These are phyloP conservation scores for Brachylomia viminalis DNA, from an alignment of 2,888 invertebrate genomes.

Conservation along the genomic window DNA sequence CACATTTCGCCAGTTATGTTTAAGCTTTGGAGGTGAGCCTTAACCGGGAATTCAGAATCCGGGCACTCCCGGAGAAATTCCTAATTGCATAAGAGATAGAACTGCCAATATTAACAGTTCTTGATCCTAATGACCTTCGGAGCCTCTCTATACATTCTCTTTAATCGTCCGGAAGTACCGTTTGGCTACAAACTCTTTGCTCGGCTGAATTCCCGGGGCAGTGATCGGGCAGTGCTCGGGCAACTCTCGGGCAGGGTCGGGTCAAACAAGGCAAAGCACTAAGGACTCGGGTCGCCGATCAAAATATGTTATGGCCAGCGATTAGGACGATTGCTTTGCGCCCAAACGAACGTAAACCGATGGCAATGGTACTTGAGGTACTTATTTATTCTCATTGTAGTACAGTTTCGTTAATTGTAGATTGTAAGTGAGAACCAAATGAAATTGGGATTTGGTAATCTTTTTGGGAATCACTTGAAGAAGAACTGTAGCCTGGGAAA, in stretches of 20 bases:
- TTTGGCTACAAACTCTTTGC: slow-evolving; percentile 24
- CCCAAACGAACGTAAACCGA: slow-evolving; percentile 48
- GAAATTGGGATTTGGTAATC: slow-evolving; percentile 5
- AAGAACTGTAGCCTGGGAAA: slow-evolving; percentile 10
- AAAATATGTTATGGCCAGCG: slow-evolving; percentile 57
- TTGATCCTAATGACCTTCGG: slow-evolving; percentile 14
- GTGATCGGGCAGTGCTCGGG: slow-evolving; percentile 27
- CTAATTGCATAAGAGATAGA: slow-evolving; percentile 15
- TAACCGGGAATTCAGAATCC: neutral
- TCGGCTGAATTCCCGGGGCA: slow-evolving; percentile 48
- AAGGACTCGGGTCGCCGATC: slow-evolving; percentile 31
- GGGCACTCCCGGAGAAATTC: neutral
- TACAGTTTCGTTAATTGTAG: slow-evolving; percentile 18
- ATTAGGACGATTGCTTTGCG: slow-evolving; percentile 59
- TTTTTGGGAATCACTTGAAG: slow-evolving; percentile 9
- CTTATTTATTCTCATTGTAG: slow-evolving; percentile 20
- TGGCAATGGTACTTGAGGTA: slow-evolving; percentile 12
- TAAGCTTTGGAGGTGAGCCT: neutral
- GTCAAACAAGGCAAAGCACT: slow-evolving; percentile 44
- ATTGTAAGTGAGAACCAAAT: slow-evolving; percentile 13
- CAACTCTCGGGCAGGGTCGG: slow-evolving; percentile 36
- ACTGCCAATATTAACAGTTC: neutral
- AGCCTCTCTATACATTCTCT: neutral
- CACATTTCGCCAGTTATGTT: neutral
- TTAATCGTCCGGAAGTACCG: slow-evolving; percentile 36